Conservation (phyloP, 1,140 invertebrate genomes). For the Drosophila sechellia region DNA sequence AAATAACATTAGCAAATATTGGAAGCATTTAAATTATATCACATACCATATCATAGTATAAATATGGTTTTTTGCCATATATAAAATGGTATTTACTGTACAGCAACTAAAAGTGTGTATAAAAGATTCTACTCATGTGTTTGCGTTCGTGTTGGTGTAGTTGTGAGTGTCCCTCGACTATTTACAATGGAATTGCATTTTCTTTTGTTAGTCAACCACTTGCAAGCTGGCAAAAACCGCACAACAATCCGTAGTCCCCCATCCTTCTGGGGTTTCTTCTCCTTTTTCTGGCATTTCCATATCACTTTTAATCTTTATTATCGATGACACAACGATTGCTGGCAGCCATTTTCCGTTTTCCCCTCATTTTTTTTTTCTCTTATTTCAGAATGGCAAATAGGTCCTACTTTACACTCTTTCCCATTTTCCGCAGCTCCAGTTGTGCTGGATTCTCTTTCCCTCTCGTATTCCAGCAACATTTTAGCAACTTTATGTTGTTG, state of each 20-base stretch:
- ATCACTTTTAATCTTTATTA: constrained; percentile 72
- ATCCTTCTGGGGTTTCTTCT: background rate
- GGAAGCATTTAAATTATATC: too few relatives aligned
- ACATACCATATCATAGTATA: too few relatives aligned
- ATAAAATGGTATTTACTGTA: constrained; percentile 18
- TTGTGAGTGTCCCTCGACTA: constrained; percentile 62
- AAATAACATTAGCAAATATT: too few relatives aligned
- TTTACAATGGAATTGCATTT: constrained; percentile 79
- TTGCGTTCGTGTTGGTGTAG: constrained; percentile 12
- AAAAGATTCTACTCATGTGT: constrained; percentile 17
- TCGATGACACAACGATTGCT: constrained; percentile 77
- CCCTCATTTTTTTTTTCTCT: background rate
- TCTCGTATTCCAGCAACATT: constrained; percentile 27
- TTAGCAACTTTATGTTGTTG: constrained; percentile 74
- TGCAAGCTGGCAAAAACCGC: constrained; percentile 30
- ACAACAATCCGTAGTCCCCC: constrained; percentile 31
- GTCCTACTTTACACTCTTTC: constrained; percentile 12
- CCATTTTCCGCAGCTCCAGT: background rate
- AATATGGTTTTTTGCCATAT: too few relatives aligned
- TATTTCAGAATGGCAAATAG: constrained; percentile 62
- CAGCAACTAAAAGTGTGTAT: constrained; percentile 15
- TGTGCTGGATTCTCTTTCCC: constrained; percentile 13
- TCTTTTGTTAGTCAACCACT: constrained; percentile 66
- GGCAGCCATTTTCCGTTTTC: constrained; percentile 56
- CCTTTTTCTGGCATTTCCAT: constrained; percentile 25